Conservation (phyloP, 2,888 invertebrate species). For the Stenichneumon culpator region DNA sequence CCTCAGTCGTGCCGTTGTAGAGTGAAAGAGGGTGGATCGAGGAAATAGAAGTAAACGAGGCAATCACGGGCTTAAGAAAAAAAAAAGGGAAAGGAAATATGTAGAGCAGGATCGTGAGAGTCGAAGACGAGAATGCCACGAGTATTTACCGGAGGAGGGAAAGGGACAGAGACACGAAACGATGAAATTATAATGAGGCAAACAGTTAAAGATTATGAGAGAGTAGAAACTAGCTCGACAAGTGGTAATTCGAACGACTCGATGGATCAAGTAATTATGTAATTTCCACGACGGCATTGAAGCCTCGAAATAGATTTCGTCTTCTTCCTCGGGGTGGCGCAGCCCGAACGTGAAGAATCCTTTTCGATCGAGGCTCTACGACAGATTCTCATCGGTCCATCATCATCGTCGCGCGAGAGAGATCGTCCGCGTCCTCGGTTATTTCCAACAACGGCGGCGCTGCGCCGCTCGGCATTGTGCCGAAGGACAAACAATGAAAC, state of each 20-base stretch:
- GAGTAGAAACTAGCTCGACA: too few species aligned
- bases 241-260: neutral
- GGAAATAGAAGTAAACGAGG: slow-evolving; percentile 12
- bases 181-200: slow-evolving; percentile 7
- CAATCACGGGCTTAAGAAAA: neutral
- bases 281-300: slow-evolving; percentile 6
- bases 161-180: too few species aligned
- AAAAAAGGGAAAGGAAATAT: neutral
- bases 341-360: neutral
- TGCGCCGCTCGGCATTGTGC: slow-evolving; percentile 74
- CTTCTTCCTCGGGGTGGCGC: neutral
- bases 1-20: neutral
- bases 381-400: slow-evolving; percentile 36
- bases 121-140: too few species aligned
- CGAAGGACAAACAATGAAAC: slow-evolving; percentile 80
- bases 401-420: slow-evolving; percentile 1
- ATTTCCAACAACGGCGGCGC: slow-evolving; percentile 56
- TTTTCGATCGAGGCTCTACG: slow-evolving; percentile 35
- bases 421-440: slow-evolving; percentile 40
- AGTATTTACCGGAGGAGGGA: too few species aligned
- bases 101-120: neutral
- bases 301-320: neutral
- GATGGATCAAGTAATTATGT: neutral
- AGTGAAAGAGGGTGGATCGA: neutral
- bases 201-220: neutral